Evolutionary conservation across 2,797 vertebrate genomes (phyloP).

Genomic region (Gadopsis marmoratus): DNA sequence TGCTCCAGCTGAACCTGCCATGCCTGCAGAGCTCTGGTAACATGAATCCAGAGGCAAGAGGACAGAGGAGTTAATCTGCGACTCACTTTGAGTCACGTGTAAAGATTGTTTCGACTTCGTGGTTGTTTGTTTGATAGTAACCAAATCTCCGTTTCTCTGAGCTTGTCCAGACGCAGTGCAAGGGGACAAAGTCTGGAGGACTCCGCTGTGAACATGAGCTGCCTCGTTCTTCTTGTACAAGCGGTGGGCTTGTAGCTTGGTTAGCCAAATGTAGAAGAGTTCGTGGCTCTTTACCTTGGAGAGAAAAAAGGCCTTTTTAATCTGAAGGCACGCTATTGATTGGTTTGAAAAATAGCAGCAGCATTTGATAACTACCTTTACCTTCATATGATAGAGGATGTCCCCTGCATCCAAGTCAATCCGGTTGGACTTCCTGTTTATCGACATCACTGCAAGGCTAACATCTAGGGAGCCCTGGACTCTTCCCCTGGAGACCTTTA

Average conservation of each 20-base stretch:
- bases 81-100: neutral
- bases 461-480: slow-evolving; percentile 92
- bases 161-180: slow-evolving; percentile 26
- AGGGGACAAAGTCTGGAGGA: slow-evolving; percentile 63
- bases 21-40: slow-evolving; percentile 58
- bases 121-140: slow-evolving; percentile 44
- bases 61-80: neutral
- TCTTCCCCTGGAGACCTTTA: slow-evolving; percentile 90
- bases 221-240: slow-evolving; percentile 85
- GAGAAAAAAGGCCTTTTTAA: neutral
- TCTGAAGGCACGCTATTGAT: neutral
- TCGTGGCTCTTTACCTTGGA: slow-evolving; percentile 91
- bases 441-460: slow-evolving; percentile 91
- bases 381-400: slow-evolving; percentile 96
- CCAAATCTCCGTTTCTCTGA: slow-evolving; percentile 80
- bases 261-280: slow-evolving; percentile 92
- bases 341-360: neutral
- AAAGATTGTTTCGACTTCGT: accelerated
- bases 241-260: slow-evolving; percentile 92
- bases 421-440: slow-evolving; percentile 93
- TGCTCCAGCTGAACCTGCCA: slow-evolving; percentile 55
- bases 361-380: slow-evolving; percentile 43
- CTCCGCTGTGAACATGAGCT: slow-evolving; percentile 69
- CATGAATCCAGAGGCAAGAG: neutral
- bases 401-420: slow-evolving; percentile 94